These are phyloP conservation scores for Pterobdella sp. DNA, from an alignment of 2,888 invertebrate species.

Conservation along the genomic window DNA sequence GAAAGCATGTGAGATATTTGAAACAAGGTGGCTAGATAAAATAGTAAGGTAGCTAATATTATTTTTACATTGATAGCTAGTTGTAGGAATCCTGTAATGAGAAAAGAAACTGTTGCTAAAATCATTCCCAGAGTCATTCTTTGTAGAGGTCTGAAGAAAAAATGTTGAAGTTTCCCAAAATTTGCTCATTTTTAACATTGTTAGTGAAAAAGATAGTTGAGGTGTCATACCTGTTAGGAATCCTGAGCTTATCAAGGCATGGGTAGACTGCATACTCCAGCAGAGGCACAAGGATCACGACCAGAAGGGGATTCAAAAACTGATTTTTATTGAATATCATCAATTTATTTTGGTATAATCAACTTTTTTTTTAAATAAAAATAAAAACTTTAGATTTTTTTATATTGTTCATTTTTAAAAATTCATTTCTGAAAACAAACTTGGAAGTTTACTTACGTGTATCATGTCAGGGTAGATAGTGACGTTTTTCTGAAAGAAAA, in stretches of 20 bases:
- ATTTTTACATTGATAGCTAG: slow-evolving; percentile 51
- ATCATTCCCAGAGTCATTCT: slow-evolving; percentile 80
- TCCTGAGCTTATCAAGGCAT: slow-evolving; percentile 37
- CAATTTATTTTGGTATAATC: too few relatives aligned
- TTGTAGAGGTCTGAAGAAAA: slow-evolving; percentile 63
- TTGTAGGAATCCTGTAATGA: slow-evolving; percentile 77
- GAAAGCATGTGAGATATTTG: background rate
- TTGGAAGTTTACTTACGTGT: slow-evolving; percentile 31
- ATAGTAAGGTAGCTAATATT: background rate
- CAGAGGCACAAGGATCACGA: slow-evolving; percentile 40
- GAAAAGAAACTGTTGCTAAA: slow-evolving; percentile 74
- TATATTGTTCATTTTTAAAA: slow-evolving; percentile 13
- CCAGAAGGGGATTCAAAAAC: slow-evolving; percentile 40
- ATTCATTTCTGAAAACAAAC: background rate
- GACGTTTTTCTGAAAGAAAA: slow-evolving; percentile 32
- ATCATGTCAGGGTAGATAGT: slow-evolving; percentile 38
- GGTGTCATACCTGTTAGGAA: slow-evolving; percentile 36
- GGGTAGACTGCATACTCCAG: slow-evolving; percentile 40
- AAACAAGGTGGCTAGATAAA: background rate
- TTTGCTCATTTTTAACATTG: too few relatives aligned
- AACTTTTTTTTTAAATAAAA: too few relatives aligned
- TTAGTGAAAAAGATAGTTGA: background rate
- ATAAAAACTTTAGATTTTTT: too few relatives aligned
- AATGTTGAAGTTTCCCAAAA: background rate
- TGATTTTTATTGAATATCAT: too few relatives aligned